A percentile compares a stretch with the other conserved stretches of the same genome.
Evolutionary conservation across 2,113 vertebrate species (phyloP).

Genomic region (Holacanthus passer): DNA sequence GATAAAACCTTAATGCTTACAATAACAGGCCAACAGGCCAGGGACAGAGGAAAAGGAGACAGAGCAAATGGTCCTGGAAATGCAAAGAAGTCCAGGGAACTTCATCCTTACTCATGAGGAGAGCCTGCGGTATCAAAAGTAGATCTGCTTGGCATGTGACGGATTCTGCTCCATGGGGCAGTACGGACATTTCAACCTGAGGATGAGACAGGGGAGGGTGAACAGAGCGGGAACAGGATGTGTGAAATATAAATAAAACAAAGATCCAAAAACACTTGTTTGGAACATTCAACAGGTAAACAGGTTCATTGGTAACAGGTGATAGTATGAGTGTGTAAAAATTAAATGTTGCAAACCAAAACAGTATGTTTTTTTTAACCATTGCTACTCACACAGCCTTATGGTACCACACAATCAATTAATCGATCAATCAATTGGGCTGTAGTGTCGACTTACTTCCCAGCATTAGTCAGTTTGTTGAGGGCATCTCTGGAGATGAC

Average conservation of each 20-base stretch:
- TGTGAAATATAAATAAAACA: too few relatives aligned
- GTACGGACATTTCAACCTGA: constrained; percentile 93
- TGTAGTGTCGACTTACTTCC: constrained; percentile 84
- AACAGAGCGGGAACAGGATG: constrained; percentile 11
- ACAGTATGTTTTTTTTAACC: neutral
- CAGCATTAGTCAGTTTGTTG: constrained; percentile 93
- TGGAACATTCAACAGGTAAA: too few relatives aligned
- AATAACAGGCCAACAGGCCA: constrained; percentile 68
- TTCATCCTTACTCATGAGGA: constrained; percentile 64
- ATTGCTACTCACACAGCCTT: neutral
- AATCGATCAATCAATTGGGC: neutral
- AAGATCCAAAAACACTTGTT: too few relatives aligned
- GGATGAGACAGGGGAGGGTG: constrained; percentile 15
- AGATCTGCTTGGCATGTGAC: constrained; percentile 92
- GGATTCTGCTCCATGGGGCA: constrained; percentile 95
- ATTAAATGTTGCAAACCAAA: neutral
- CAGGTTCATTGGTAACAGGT: too few relatives aligned
- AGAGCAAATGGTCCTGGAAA: constrained; percentile 73
- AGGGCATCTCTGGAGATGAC: constrained; percentile 93
- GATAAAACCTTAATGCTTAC: constrained; percentile 75
- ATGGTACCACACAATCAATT: neutral
- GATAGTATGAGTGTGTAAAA: neutral
- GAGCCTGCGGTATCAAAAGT: constrained; percentile 86
- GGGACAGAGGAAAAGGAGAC: constrained; percentile 61
- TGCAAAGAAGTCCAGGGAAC: constrained; percentile 67